These are phyloP conservation scores for Montifringilla adamsi DNA, from an alignment of 2,113 vertebrate genomes.

Conservation along the genomic window DNA sequence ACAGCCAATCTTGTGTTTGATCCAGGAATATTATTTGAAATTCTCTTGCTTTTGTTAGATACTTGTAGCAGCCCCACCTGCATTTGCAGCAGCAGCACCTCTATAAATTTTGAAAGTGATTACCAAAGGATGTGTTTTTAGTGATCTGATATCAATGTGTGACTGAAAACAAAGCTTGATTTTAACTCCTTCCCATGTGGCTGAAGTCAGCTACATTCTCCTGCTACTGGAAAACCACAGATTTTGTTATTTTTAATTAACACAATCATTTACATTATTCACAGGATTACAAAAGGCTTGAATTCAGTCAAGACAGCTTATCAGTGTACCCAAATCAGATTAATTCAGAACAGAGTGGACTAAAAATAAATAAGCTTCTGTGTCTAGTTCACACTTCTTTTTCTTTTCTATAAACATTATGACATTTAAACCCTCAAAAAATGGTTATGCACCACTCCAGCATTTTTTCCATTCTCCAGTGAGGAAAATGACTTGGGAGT, in stretches of 20 bases:
- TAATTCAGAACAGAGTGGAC: neutral
- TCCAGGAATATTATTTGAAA: neutral
- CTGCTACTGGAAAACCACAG: neutral
- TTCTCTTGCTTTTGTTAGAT: neutral
- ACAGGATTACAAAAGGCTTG: neutral
- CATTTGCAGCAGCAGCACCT: neutral
- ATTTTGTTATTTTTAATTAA: neutral
- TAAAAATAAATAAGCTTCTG: neutral
- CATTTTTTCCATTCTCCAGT: slow-evolving; percentile 24
- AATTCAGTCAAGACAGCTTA: neutral
- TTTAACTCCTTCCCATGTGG: neutral
- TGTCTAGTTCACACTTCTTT: neutral
- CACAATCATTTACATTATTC: neutral
- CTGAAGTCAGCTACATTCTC: neutral
- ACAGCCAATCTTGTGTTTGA: neutral
- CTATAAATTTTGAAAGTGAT: neutral
- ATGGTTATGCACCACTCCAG: neutral
- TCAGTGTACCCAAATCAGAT: neutral
- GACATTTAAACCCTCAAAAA: slow-evolving; percentile 28
- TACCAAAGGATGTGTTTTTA: neutral
- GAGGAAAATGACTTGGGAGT: neutral
- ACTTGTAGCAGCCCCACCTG: neutral
- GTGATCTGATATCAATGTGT: neutral
- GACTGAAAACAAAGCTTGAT: neutral
- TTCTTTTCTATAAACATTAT: neutral